Evolutionary conservation across 1,140 invertebrate species (phyloP).

Genomic region (Drosophila baimaii): DNA sequence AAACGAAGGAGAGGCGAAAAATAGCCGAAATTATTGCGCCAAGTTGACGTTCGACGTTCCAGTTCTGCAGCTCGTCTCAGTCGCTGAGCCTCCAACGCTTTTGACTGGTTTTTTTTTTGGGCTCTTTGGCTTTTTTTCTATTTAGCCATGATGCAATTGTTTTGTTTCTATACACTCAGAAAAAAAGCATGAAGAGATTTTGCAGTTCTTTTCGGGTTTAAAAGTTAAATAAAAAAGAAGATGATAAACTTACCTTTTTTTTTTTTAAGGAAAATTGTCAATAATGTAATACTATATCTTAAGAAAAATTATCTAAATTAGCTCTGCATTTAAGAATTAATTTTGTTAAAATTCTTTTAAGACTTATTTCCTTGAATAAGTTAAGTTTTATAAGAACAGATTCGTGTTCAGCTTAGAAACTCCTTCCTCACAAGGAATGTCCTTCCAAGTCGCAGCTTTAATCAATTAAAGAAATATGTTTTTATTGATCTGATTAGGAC

Average conservation of each 20-base stretch:
- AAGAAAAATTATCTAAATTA: too few relatives aligned
- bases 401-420: too few relatives aligned
- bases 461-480: too few relatives aligned
- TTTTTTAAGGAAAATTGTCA: too few relatives aligned
- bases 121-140: not conserved
- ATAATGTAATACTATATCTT: not conserved
- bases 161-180: slow-evolving; percentile 26
- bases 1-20: slow-evolving; percentile 43
- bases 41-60: slow-evolving; percentile 65
- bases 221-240: not conserved
- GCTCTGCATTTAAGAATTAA: too few relatives aligned
- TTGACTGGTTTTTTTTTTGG: slow-evolving; percentile 55
- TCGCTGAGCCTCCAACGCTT: slow-evolving; percentile 37
- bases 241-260: not conserved
- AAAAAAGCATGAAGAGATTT: not conserved
- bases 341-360: too few relatives aligned
- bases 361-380: too few relatives aligned
- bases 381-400: too few relatives aligned
- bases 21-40: slow-evolving; percentile 67
- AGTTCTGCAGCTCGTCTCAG: slow-evolving; percentile 57
- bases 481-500: too few relatives aligned
- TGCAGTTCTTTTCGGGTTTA: not conserved
- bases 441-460: too few relatives aligned
- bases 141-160: slow-evolving; percentile 66
- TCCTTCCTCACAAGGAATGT: too few relatives aligned